These are phyloP conservation scores for Notarius lentiginosus DNA, from an alignment of 2,113 vertebrate species.

Conservation along the genomic window DNA sequence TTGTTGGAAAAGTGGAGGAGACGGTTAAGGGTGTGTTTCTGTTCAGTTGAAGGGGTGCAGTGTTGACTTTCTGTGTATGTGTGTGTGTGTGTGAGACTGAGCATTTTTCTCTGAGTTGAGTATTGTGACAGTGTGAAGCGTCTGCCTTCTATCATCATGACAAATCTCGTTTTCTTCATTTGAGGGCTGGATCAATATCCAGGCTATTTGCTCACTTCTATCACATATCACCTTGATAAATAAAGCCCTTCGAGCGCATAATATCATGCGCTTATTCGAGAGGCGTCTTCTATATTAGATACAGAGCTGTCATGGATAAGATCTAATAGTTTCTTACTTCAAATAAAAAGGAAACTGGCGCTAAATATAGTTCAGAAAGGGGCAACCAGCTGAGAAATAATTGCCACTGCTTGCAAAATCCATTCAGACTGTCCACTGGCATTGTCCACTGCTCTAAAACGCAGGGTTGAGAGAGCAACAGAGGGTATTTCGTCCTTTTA, in stretches of 20 bases:
- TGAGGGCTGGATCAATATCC: slow-evolving; percentile 46
- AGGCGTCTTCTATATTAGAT: neutral
- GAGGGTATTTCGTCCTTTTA: neutral
- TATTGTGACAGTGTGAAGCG: slow-evolving; percentile 51
- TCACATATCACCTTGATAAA: slow-evolving; percentile 27
- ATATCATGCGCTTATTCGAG: neutral
- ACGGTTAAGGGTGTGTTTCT: slow-evolving; percentile 39
- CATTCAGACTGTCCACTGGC: neutral
- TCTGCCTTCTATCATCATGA: slow-evolving; percentile 46
- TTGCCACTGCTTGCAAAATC: neutral
- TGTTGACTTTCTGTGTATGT: slow-evolving; percentile 35
- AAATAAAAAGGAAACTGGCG: neutral
- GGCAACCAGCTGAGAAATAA: neutral
- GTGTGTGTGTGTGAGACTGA: neutral
- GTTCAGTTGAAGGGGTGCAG: slow-evolving; percentile 31
- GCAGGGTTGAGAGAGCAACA: neutral
- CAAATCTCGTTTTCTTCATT: slow-evolving; percentile 46
- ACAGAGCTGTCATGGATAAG: neutral
- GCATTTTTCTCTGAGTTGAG: slow-evolving; percentile 31
- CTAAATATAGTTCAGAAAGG: neutral
- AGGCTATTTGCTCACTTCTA: slow-evolving; percentile 32
- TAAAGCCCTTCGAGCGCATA: neutral
- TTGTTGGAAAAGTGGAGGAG: slow-evolving; percentile 74
- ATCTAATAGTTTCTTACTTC: neutral
- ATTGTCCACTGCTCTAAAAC: neutral